phyloP scores from a whole-genome alignment of 2,113 vertebrate genomes.

The Aix galericulata region DNA sequence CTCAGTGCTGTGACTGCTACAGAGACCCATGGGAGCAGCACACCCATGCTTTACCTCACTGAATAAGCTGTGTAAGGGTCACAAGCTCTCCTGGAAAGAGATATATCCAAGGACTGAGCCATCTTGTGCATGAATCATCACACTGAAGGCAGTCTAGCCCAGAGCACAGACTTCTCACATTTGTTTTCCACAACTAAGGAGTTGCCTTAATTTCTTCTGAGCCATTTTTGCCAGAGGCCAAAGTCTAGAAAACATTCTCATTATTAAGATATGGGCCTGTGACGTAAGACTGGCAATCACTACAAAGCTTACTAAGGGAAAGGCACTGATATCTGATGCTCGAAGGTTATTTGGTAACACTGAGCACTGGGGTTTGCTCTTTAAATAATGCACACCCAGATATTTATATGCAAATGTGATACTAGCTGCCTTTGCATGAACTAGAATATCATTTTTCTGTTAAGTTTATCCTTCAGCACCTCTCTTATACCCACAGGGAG shows the following conservation, averaged over 20 bases:
- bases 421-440: background rate
- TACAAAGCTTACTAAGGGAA: background rate
- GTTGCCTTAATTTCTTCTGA: background rate
- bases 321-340: background rate
- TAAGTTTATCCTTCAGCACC: background rate
- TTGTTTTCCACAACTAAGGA: slow-evolving; percentile 10
- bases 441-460: background rate
- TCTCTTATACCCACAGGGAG: background rate
- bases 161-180: background rate
- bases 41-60: background rate
- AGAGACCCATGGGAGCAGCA: background rate
- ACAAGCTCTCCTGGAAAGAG: background rate
- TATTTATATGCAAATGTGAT: background rate
- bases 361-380: background rate
- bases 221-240: background rate
- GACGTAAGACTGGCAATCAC: background rate
- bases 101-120: background rate
- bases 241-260: slow-evolving; percentile 19
- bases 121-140: background rate
- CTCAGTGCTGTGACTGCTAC: background rate
- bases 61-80: background rate
- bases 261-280: background rate
- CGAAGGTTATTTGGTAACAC: background rate
- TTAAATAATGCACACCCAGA: background rate
- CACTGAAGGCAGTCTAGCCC: background rate